Base-by-base conservation (phyloP, 2,113 vertebrate species). In the Peromyscus leucopus region DNA sequence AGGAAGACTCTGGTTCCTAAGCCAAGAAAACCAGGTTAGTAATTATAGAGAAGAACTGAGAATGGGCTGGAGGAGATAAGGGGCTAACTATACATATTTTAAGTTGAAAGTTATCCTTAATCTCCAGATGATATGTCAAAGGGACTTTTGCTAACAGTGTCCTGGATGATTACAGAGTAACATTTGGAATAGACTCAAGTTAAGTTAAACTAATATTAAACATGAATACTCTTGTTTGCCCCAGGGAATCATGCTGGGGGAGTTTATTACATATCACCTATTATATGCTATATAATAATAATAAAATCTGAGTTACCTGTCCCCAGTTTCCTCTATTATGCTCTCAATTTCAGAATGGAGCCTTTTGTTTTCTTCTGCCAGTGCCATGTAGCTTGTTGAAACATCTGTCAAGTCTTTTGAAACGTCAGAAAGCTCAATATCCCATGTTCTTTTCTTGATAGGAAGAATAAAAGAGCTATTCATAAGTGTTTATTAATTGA, bases 401-500 rank as follows among this genome's bases (percentile, higher is more conserved):
- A 98, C 1, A 17, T 91, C 78, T 51, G 86, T 21, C 31, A 2
- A 87, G 86, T 98, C 97, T 92, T 75, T 97, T 16, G 24, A 0
- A 33, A 98, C 0, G 63, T 93, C 55, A 89, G 94, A 93, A 94
- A 97, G 28, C 13, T 97, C 91, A 87, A 11, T 26, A 48, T 96
- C 74, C 97, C 97, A 97, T 5, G 74, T 1, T 24, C 15, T 83
- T 97, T 96, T 96, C 98, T 98, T 95, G 65, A 96, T 82, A 51
- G 92, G 90, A 93, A 86, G 10, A 97, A 93, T 22, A 57, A 88
- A 48, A 93, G 7, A 85, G 91, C 79, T 10, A 95, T 71, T 93
- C 82, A 72, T 57, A 84, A 4, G 74, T 63, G 21, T 82, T 85
- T 57, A 51, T 17, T 28, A 36, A 63, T 57, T 33, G 93, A 95